These are phyloP conservation scores for Pseudocheirus occidentalis DNA, from an alignment of 2,797 vertebrate species.

Conservation along the genomic window DNA sequence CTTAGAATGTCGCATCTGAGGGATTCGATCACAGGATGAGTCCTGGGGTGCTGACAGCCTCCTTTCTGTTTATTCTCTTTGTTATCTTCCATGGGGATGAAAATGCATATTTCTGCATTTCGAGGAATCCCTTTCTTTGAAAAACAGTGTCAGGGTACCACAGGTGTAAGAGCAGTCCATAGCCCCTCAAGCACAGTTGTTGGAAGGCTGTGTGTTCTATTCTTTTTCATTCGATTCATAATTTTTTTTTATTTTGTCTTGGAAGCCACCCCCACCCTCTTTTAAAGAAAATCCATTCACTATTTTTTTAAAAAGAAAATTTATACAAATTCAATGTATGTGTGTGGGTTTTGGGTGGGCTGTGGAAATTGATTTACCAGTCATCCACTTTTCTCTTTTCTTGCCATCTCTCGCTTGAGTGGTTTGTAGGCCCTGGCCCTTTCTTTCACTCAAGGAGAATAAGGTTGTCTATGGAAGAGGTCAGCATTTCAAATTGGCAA, in stretches of 20 bases:
- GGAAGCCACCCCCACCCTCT: constrained; percentile 75
- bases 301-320: constrained; percentile 55
- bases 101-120: constrained; percentile 69
- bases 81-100: constrained; percentile 48
- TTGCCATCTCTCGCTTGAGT: constrained; percentile 89
- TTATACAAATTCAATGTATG: constrained; percentile 78
- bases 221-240: constrained; percentile 68
- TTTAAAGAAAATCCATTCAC: constrained; percentile 66
- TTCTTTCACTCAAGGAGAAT: constrained; percentile 89
- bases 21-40: not conserved
- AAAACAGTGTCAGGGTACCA: constrained; percentile 45
- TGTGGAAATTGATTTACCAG: constrained; percentile 91
- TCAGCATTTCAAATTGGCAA: constrained; percentile 90
- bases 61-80: constrained; percentile 54
- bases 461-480: constrained; percentile 89
- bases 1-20: not conserved
- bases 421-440: constrained; percentile 86
- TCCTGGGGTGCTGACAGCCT: fast-evolving
- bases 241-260: constrained; percentile 70
- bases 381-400: constrained; percentile 89
- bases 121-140: constrained; percentile 64
- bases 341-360: constrained; percentile 88
- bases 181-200: not conserved
- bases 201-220: constrained; percentile 40
- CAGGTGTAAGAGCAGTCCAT: constrained; percentile 65